These are phyloP conservation scores for Cerceris ruficornis DNA, from an alignment of 2,888 invertebrate species.

Conservation along the genomic window DNA sequence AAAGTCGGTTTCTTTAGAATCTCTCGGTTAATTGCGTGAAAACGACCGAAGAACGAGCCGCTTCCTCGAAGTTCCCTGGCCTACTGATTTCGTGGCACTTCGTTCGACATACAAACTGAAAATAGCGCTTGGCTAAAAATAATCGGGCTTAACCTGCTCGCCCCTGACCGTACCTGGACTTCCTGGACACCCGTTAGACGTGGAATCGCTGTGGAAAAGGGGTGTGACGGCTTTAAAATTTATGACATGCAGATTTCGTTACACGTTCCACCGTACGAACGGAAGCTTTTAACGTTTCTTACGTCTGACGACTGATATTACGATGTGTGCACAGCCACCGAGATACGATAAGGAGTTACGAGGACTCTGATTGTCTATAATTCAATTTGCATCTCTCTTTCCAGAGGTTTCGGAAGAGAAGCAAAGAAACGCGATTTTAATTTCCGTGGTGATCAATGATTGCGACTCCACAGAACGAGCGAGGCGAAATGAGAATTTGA, in stretches of 20 bases:
- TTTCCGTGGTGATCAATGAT: too few relatives aligned
- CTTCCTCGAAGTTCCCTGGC: constrained; percentile 63
- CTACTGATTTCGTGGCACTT: constrained; percentile 65
- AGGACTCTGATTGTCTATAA: too few relatives aligned
- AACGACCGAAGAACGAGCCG: constrained; percentile 60
- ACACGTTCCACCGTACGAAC: constrained; percentile 21
- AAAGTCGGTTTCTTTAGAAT: not conserved
- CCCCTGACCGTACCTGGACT: constrained; percentile 32
- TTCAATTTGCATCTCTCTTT: too few relatives aligned
- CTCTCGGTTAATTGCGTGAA: constrained; percentile 35
- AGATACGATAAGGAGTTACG: too few relatives aligned
- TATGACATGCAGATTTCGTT: constrained; percentile 41
- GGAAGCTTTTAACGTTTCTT: constrained; percentile 37
- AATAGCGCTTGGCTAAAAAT: constrained; percentile 75
- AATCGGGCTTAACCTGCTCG: constrained; percentile 65
- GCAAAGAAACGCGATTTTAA: too few relatives aligned
- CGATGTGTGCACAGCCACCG: not conserved
- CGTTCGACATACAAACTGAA: constrained; percentile 73
- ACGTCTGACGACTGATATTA: not conserved
- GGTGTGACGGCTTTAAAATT: constrained; percentile 31
- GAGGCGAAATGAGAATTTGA: too few relatives aligned
- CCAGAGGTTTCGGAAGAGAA: too few relatives aligned
- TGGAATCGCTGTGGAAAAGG: constrained; percentile 2
- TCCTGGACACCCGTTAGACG: constrained; percentile 59
- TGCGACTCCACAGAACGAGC: too few relatives aligned